phyloP scores from a whole-genome alignment of 1,140 invertebrate species.

The Agrypnia vestita region DNA sequence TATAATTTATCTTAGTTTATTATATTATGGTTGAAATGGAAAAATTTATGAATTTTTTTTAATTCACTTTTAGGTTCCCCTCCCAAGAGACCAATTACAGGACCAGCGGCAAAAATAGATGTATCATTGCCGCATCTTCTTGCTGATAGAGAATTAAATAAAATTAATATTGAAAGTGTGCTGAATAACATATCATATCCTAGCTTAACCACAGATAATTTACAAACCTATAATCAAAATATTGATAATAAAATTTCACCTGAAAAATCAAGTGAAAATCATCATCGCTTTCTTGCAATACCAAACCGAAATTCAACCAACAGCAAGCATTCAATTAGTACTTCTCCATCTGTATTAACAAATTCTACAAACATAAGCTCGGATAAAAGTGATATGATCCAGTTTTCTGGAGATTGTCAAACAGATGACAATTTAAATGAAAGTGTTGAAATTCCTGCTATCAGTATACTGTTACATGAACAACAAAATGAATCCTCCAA shows the following conservation, averaged over 20 bases:
- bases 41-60: background rate
- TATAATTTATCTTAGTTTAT: too few relatives aligned
- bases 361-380: constrained; percentile 47
- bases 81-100: constrained; percentile 72
- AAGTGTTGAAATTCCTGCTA: constrained; percentile 43
- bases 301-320: background rate
- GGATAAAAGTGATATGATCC: constrained; percentile 60
- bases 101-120: constrained; percentile 74
- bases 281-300: constrained; percentile 23
- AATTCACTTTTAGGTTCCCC: constrained; percentile 65
- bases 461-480: constrained; percentile 43
- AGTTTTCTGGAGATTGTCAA: constrained; percentile 58
- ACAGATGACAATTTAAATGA: constrained; percentile 15
- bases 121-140: constrained; percentile 66
- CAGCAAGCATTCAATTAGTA: background rate
- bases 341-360: constrained; percentile 47
- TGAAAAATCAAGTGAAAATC: constrained; percentile 18
- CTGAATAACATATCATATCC: constrained; percentile 63
- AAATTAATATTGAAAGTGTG: constrained; percentile 61
- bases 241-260: constrained; percentile 53
- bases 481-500: constrained; percentile 10
- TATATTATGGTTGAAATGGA: too few relatives aligned
- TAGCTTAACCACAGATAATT: constrained; percentile 35
- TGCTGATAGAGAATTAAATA: constrained; percentile 64
- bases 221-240: constrained; percentile 53